Percentiles rank a stretch among this genome's conserved stretches.
Conservation (phyloP, 2,797 vertebrate species). For the Pachyuromys duprasi region DNA sequence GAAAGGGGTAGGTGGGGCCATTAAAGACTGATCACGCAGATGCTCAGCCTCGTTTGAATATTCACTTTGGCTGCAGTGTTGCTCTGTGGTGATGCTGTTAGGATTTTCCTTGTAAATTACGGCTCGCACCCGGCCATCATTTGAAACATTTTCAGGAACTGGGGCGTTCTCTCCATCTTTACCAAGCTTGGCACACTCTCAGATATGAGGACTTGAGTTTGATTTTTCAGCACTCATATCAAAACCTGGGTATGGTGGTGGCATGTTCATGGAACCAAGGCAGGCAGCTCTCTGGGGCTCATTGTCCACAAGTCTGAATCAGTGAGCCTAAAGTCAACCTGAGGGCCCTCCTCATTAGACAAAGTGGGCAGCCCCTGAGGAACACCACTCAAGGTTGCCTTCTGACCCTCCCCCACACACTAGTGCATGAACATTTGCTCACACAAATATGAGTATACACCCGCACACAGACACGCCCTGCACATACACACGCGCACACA, state of each 20-base stretch:
- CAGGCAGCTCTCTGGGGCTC: neutral
- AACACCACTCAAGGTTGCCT: neutral
- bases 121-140: neutral
- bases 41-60: neutral
- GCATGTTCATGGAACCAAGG: too few species aligned
- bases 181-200: neutral
- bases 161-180: neutral
- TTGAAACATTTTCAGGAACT: neutral
- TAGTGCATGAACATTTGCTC: too few species aligned
- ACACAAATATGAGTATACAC: neutral
- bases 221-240: neutral
- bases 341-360: neutral
- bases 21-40: neutral
- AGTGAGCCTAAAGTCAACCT: neutral
- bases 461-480: neutral
- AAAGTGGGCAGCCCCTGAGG: neutral
- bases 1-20: conserved; percentile 90
- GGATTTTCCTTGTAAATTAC: neutral
- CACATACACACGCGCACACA: neutral
- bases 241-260: neutral
- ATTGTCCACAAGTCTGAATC: neutral
- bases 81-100: neutral
- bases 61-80: neutral
- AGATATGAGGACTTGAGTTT: neutral
- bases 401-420: too few species aligned